These are phyloP conservation scores for Otolemur crassicaudatus DNA, from an alignment of 2,797 vertebrate genomes.

Conservation along the genomic window DNA sequence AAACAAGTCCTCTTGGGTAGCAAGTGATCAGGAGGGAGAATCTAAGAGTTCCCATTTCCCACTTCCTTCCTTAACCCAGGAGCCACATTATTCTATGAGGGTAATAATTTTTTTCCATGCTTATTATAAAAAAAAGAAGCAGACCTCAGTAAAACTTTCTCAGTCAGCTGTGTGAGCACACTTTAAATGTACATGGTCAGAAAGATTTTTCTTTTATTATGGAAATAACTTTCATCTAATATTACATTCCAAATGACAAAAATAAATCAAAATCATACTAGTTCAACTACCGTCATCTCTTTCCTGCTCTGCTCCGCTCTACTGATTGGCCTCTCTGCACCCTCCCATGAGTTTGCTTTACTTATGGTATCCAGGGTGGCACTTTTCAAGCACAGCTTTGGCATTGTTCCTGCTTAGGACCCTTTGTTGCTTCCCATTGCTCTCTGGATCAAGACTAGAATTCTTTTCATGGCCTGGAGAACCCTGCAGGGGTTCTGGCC, in stretches of 20 bases:
- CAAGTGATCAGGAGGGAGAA: background rate
- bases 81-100: background rate
- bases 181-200: conserved; percentile 48
- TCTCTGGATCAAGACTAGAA: background rate
- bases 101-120: conserved; percentile 40
- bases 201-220: conserved; percentile 54
- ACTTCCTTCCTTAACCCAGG: background rate
- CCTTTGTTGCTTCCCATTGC: background rate
- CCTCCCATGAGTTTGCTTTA: background rate
- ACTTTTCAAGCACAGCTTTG: background rate
- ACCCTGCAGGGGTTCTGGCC: background rate
- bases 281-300: background rate
- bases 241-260: conserved; percentile 10
- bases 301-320: background rate
- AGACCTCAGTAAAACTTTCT: conserved; percentile 39
- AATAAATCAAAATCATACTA: background rate
- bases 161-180: conserved; percentile 17
- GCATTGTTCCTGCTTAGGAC: background rate
- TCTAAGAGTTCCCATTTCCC: background rate
- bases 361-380: background rate
- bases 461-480: background rate
- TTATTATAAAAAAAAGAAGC: background rate
- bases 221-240: conserved; percentile 23
- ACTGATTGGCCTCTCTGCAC: background rate
- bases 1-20: background rate